phyloP scores from a whole-genome alignment of 2,113 vertebrate genomes.

The Zeus faber region DNA sequence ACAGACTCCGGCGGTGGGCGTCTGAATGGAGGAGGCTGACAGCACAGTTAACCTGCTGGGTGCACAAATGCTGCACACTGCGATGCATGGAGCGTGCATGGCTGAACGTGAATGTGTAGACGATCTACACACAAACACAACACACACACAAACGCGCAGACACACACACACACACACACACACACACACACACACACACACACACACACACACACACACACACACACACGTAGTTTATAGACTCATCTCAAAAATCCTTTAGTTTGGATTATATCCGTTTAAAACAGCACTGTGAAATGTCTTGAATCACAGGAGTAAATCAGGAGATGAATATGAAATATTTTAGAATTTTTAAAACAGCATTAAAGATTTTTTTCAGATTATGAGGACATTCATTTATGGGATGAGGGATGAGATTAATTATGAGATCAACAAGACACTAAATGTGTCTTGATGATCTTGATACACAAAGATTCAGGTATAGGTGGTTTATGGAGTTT shows the following conservation, averaged over 20 bases:
- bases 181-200: neutral
- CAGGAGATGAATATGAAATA: too few relatives aligned
- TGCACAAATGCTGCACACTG: slow-evolving; percentile 50
- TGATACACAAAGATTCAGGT: too few relatives aligned
- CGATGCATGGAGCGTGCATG: slow-evolving; percentile 16
- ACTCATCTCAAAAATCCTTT: too few relatives aligned
- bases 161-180: neutral
- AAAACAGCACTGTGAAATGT: neutral
- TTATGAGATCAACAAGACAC: too few relatives aligned
- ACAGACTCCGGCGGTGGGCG: slow-evolving; percentile 68
- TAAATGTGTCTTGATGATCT: too few relatives aligned
- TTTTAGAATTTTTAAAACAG: too few relatives aligned
- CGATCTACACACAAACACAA: neutral
- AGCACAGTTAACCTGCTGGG: slow-evolving; percentile 56
- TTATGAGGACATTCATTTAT: too few relatives aligned
- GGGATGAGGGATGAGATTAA: too few relatives aligned
- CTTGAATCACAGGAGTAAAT: too few relatives aligned
- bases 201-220: slow-evolving; percentile 82
- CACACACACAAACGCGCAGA: slow-evolving; percentile 4
- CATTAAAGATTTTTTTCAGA: too few relatives aligned
- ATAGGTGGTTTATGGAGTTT: too few relatives aligned
- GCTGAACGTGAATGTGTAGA: slow-evolving; percentile 4
- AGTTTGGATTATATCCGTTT: too few relatives aligned
- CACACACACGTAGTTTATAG: slow-evolving; percentile 93
- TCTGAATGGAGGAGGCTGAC: slow-evolving; percentile 57